These are phyloP conservation scores for Mamestra brassicae DNA, from an alignment of 2,888 invertebrate species.

Conservation along the genomic window DNA sequence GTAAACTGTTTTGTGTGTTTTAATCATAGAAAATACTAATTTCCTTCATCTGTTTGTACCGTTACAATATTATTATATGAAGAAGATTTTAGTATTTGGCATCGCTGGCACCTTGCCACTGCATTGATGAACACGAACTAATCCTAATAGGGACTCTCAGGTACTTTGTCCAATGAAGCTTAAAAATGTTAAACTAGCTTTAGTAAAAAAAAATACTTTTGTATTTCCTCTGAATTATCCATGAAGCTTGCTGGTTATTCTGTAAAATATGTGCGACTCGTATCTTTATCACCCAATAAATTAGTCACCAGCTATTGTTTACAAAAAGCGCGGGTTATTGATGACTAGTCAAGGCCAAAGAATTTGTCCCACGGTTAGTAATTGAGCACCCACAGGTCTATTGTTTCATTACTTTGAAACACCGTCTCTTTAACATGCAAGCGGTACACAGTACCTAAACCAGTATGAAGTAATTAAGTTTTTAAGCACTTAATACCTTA, in stretches of 20 bases:
- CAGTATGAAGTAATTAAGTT: constrained; percentile 62
- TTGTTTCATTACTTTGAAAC: constrained; percentile 44
- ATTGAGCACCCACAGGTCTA: constrained; percentile 5
- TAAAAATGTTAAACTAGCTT: constrained; percentile 1
- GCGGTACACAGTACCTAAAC: constrained; percentile 42
- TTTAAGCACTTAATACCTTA: constrained; percentile 58
- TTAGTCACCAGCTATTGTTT: background rate
- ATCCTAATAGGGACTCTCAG: background rate
- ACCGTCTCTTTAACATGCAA: constrained; percentile 23
- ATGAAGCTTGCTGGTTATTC: background rate
- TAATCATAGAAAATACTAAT: constrained; percentile 13
- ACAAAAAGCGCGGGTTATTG: background rate
- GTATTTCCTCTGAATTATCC: background rate
- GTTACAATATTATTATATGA: background rate
- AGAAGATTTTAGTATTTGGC: constrained; percentile 11
- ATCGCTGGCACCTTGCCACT: background rate
- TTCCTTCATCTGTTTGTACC: constrained; percentile 10
- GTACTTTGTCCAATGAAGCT: background rate
- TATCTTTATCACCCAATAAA: background rate
- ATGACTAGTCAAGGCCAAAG: constrained; percentile 6
- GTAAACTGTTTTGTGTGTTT: background rate
- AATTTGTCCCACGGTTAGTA: constrained; percentile 38
- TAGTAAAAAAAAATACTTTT: too few relatives aligned
- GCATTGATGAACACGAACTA: constrained; percentile 2
- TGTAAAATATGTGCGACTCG: background rate